Evolutionary conservation across 2,797 vertebrate genomes (phyloP).

Genomic region (Cuniculus paca): DNA sequence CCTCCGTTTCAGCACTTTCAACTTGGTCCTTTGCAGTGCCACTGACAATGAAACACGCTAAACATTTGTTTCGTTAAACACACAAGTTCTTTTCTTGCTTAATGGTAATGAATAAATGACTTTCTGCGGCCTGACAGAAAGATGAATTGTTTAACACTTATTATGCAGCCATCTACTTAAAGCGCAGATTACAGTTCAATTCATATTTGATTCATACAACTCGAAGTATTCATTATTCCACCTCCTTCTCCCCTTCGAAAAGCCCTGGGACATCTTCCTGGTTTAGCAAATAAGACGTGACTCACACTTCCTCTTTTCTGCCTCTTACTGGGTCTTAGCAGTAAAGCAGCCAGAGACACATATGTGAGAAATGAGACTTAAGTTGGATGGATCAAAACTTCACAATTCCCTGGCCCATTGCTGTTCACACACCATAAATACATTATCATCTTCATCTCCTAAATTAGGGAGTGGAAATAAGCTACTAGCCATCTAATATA

Average conservation of each 20-base stretch:
- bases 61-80: conserved; percentile 70
- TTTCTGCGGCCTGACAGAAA: conserved; percentile 80
- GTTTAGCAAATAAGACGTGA: conserved; percentile 55
- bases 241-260: not conserved
- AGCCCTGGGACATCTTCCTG: conserved; percentile 72
- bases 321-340: not conserved
- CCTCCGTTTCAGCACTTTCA: conserved; percentile 56
- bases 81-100: conserved; percentile 71
- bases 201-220: conserved; percentile 82
- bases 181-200: conserved; percentile 80
- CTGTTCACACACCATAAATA: conserved; percentile 65
- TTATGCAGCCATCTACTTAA: conserved; percentile 79
- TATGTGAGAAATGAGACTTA: not conserved
- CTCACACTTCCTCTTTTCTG: not conserved
- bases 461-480: conserved; percentile 72
- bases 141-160: conserved; percentile 84
- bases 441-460: conserved; percentile 75
- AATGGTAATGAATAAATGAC: conserved; percentile 81
- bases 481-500: conserved; percentile 31
- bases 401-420: conserved; percentile 55
- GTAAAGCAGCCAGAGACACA: not conserved
- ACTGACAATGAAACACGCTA: conserved; percentile 28
- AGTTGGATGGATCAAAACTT: conserved; percentile 36
- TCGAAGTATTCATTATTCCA: conserved; percentile 76
- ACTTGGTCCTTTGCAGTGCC: conserved; percentile 30